Evolutionary conservation across 23 tunicate species (phyloP).

Genomic region (Ciona savignyi): DNA sequence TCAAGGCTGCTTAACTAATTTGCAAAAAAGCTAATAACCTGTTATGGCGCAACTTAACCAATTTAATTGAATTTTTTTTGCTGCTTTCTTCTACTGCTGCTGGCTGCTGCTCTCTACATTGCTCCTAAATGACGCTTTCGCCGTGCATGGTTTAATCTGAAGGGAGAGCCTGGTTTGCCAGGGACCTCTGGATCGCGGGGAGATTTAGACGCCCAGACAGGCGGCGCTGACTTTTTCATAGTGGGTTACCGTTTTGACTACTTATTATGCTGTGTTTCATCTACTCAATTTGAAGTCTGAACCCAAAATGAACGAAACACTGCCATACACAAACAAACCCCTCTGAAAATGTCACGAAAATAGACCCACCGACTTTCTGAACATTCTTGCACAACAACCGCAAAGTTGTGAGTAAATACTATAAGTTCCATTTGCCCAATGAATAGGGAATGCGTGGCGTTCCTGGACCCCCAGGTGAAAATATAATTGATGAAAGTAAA

Average conservation of each 20-base stretch:
- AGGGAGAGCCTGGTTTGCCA: slow-evolving; percentile 20
- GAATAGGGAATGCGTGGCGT: slow-evolving; percentile 37
- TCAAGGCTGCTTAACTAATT: not conserved
- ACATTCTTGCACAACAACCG: not conserved
- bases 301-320: too few species aligned
- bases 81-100: not conserved
- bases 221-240: slow-evolving; percentile 10
- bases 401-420: not conserved
- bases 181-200: slow-evolving; percentile 17
- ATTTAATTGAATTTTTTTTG: not conserved
- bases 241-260: slow-evolving; percentile 4
- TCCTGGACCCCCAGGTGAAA: slow-evolving; percentile 48
- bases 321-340: not conserved
- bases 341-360: not conserved
- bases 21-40: not conserved
- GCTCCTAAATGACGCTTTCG: slow-evolving; percentile 17
- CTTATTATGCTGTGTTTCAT: not conserved
- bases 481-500: slow-evolving; percentile 16
- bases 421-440: not conserved
- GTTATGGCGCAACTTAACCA: not conserved
- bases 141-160: slow-evolving; percentile 24
- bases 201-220: slow-evolving; percentile 23
- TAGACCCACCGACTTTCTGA: not conserved
- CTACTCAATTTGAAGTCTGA: not conserved
- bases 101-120: not conserved